Conservation (phyloP, 2,113 vertebrate species). For the Chiloscyllium plagiosum region DNA sequence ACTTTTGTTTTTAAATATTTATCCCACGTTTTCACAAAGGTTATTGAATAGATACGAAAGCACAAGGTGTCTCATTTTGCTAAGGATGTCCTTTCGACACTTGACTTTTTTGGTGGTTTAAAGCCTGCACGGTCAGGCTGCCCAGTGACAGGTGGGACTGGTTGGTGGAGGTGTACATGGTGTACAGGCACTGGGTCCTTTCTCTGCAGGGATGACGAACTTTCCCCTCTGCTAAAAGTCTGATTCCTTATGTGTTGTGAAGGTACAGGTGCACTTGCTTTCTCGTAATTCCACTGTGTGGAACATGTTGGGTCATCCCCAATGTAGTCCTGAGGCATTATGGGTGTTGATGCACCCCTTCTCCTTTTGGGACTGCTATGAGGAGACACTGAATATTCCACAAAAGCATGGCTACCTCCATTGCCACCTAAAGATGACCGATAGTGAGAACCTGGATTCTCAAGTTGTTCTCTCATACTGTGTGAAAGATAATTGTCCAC, state of each 20-base stretch:
- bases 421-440: slow-evolving; percentile 49
- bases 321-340: slow-evolving; percentile 44
- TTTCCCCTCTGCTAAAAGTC: slow-evolving; percentile 60
- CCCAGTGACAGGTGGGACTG: background rate
- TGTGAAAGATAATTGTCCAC: slow-evolving; percentile 44
- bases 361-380: slow-evolving; percentile 72
- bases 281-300: slow-evolving; percentile 70
- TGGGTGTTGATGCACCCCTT: slow-evolving; percentile 79
- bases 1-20: slow-evolving; percentile 11
- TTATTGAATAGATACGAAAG: slow-evolving; percentile 26
- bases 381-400: slow-evolving; percentile 67
- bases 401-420: slow-evolving; percentile 69
- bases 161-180: slow-evolving; percentile 29
- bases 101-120: slow-evolving; percentile 25
- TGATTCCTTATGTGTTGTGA: slow-evolving; percentile 62
- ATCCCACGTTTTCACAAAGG: slow-evolving; percentile 27
- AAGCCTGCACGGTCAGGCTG: background rate
- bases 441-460: slow-evolving; percentile 47
- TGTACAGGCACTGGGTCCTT: slow-evolving; percentile 33
- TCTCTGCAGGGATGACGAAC: slow-evolving; percentile 11
- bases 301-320: slow-evolving; percentile 58
- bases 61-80: slow-evolving; percentile 21
- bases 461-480: slow-evolving; percentile 55
- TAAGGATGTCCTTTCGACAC: slow-evolving; percentile 29
- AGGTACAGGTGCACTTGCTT: slow-evolving; percentile 58